Conservation (phyloP, 2,113 vertebrate species). For the Okapia johnstoni region DNA sequence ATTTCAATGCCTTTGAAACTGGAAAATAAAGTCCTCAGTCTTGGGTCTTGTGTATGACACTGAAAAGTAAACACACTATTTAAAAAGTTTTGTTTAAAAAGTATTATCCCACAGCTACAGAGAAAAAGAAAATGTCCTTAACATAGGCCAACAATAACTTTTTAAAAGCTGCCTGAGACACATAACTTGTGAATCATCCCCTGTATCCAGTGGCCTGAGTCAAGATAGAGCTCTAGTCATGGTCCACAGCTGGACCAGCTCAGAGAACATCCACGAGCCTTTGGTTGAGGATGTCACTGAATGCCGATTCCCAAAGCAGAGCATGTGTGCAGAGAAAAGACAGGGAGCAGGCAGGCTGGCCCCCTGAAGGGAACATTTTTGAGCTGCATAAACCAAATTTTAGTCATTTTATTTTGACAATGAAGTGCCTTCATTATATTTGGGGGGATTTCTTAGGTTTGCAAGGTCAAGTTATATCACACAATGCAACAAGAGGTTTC, state of each 20-base stretch:
- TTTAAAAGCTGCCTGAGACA: neutral
- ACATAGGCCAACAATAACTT: neutral
- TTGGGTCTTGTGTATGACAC: neutral
- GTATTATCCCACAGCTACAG: neutral
- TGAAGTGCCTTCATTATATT: neutral
- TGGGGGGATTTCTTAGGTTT: neutral
- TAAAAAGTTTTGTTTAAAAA: neutral
- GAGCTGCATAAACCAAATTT: neutral
- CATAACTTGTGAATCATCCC: neutral
- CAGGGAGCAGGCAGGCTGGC: neutral
- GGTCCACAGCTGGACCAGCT: neutral
- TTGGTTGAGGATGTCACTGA: neutral
- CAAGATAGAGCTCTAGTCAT: neutral
- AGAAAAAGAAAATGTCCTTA: neutral
- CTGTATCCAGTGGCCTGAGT: neutral
- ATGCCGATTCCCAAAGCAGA: neutral
- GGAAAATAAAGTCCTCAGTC: constrained; percentile 38
- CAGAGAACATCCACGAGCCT: neutral
- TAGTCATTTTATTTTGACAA: neutral
- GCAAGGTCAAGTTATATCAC: neutral
- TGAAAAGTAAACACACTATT: neutral
- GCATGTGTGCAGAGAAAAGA: neutral
- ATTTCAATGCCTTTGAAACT: constrained; percentile 3
- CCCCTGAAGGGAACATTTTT: neutral
- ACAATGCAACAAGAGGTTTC: neutral